These are phyloP conservation scores for Crossaster papposus DNA, from an alignment of 53 echinoderm and acorn worm genomes.

Conservation along the genomic window DNA sequence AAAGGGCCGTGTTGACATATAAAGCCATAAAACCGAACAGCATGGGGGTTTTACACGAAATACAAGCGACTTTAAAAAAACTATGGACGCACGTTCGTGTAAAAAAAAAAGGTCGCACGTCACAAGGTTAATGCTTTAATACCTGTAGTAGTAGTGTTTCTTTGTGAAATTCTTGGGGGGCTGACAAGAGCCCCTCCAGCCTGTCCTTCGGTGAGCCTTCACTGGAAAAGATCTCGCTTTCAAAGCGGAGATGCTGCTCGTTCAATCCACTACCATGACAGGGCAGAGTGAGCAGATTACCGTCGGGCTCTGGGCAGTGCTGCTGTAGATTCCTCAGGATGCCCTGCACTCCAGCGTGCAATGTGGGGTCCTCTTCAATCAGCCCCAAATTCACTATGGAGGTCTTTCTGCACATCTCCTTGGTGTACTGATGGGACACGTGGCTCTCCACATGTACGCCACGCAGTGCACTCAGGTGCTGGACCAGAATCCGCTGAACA, in stretches of 20 bases:
- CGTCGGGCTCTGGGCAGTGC: background rate
- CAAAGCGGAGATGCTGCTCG: background rate
- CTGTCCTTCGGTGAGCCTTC: background rate
- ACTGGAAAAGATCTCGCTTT: background rate
- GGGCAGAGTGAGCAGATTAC: background rate
- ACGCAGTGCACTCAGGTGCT: background rate
- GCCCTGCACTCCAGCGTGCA: background rate
- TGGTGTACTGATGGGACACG: background rate
- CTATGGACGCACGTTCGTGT: too few relatives aligned
- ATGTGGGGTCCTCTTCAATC: background rate
- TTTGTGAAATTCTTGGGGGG: slow-evolving; percentile 22
- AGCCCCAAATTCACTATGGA: slow-evolving; percentile 5
- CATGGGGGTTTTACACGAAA: too few relatives aligned
- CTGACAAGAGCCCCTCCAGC: slow-evolving; percentile 10
- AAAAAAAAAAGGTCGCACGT: background rate
- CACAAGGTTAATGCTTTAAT: too few relatives aligned
- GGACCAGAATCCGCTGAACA: slow-evolving; percentile 18
- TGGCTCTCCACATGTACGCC: background rate
- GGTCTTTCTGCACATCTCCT: background rate
- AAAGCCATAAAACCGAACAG: too few relatives aligned
- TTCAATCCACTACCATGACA: background rate
- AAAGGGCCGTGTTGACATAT: too few relatives aligned
- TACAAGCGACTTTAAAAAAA: too few relatives aligned
- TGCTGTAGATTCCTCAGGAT: slow-evolving; percentile 5
- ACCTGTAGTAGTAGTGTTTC: slow-evolving; percentile 2